Percentiles rank a stretch among this genome's conserved stretches.
Evolutionary conservation across 1,140 invertebrate species (phyloP).

Genomic region (Diploscapter pachys): DNA sequence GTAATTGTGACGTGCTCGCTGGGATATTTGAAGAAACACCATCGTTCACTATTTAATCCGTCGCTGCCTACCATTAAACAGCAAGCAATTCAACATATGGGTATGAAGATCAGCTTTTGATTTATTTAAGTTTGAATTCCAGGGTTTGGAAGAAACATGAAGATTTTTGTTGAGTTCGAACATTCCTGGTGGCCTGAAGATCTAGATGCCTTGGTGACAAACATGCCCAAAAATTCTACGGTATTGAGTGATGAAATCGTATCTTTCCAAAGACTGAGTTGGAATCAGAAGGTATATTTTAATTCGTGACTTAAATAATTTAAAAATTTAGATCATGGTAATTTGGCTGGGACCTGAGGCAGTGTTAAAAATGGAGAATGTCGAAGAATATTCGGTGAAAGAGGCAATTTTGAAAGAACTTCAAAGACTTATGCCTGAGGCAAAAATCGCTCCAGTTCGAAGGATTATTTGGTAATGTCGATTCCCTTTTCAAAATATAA

Average conservation of each 20-base stretch:
- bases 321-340: constrained; percentile 10
- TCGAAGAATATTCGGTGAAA: background rate
- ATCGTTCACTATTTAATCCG: constrained; percentile 3
- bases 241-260: background rate
- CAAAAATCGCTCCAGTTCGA: background rate
- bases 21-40: constrained; percentile 2
- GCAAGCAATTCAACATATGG: constrained; percentile 8
- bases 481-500: background rate
- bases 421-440: background rate
- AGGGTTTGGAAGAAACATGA: constrained; percentile 19
- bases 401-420: background rate
- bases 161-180: constrained; percentile 20
- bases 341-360: constrained; percentile 14
- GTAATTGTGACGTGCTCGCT: constrained; percentile 15
- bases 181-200: constrained; percentile 8
- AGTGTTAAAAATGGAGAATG: background rate
- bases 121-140: background rate
- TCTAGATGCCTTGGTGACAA: background rate
- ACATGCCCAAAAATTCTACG: background rate
- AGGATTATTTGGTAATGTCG: background rate
- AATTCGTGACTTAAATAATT: constrained; percentile 2
- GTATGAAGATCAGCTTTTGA: background rate
- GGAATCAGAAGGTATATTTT: background rate
- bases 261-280: background rate
- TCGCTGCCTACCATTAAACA: background rate